Evolutionary conservation across 2,888 invertebrate species (phyloP).

Genomic region (Penaeus monodon): DNA sequence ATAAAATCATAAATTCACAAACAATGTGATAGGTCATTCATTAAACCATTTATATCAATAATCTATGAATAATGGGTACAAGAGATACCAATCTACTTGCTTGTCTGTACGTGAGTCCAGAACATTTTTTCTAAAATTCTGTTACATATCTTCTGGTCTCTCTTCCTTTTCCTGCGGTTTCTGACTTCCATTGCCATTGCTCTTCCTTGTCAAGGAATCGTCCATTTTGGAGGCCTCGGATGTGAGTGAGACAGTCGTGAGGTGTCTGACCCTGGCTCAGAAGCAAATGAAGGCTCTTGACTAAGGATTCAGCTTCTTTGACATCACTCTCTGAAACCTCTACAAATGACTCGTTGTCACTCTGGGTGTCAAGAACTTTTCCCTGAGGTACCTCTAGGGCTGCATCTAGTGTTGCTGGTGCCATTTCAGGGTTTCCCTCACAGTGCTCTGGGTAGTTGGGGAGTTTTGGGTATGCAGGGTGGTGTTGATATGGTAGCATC

Average conservation of each 20-base stretch:
- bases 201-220: slow-evolving; percentile 53
- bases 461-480: not conserved
- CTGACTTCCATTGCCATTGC: slow-evolving; percentile 69
- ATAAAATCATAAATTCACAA: too few species aligned
- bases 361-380: slow-evolving; percentile 34
- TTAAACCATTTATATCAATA: too few species aligned
- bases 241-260: slow-evolving; percentile 77
- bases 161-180: slow-evolving; percentile 68
- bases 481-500: slow-evolving; percentile 24
- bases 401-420: slow-evolving; percentile 12
- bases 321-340: slow-evolving; percentile 81
- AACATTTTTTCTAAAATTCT: slow-evolving; percentile 75
- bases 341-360: slow-evolving; percentile 78
- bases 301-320: slow-evolving; percentile 71
- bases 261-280: slow-evolving; percentile 72
- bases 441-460: slow-evolving; percentile 23
- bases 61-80: too few species aligned
- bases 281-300: slow-evolving; percentile 59
- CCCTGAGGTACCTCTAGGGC: slow-evolving; percentile 10
- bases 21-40: too few species aligned
- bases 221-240: slow-evolving; percentile 66
- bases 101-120: slow-evolving; percentile 72
- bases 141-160: slow-evolving; percentile 73
- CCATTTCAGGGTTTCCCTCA: slow-evolving; percentile 16
- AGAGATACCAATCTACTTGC: slow-evolving; percentile 52